phyloP scores from a whole-genome alignment of 2,113 vertebrate species.

The Actenoides lindsayi region DNA sequence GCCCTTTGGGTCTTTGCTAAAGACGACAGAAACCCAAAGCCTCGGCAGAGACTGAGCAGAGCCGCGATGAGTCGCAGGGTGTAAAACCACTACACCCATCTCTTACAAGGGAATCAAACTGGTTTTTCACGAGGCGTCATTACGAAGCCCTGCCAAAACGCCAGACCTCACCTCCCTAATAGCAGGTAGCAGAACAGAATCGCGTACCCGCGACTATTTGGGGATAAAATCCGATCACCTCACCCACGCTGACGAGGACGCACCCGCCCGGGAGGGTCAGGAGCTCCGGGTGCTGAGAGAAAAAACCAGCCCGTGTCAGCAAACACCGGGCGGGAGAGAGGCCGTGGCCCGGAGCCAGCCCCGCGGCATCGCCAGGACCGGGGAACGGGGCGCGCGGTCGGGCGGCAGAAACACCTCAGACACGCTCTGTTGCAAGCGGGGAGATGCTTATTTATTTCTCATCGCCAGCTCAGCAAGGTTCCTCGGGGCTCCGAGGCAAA shows the following conservation, averaged over 20 bases:
- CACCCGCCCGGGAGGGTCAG: neutral
- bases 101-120: conserved; percentile 52
- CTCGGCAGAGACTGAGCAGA: neutral
- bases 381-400: neutral
- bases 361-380: neutral
- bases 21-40: neutral
- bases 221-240: neutral
- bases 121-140: conserved; percentile 47
- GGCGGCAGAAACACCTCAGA: neutral
- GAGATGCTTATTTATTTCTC: neutral
- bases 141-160: neutral
- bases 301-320: neutral
- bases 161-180: conserved; percentile 23
- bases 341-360: neutral
- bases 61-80: neutral
- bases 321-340: neutral
- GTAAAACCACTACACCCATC: conserved; percentile 58
- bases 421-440: neutral
- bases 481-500: neutral
- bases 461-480: neutral
- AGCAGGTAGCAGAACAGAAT: neutral
- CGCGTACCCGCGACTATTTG: neutral
- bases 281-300: neutral
- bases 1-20: neutral
- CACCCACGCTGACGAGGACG: neutral